These are phyloP conservation scores for Pteromalus puparum DNA, from an alignment of 1,140 invertebrate genomes.

Conservation along the genomic window DNA sequence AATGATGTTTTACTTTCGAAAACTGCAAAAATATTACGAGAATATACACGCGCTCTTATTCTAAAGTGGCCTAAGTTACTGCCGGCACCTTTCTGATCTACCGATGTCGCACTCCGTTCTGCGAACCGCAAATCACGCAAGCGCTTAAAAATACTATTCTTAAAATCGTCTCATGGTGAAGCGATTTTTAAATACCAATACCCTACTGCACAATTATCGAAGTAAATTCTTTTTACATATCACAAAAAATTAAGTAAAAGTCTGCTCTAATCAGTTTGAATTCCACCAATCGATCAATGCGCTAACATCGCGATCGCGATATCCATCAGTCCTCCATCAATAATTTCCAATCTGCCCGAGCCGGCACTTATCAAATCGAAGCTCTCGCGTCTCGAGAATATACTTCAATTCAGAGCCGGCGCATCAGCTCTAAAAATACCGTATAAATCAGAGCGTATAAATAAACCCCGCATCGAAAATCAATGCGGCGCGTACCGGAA, in stretches of 20 bases:
- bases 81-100: not conserved
- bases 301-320: too few species aligned
- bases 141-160: constrained; percentile 3
- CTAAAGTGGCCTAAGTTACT: not conserved
- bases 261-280: too few species aligned
- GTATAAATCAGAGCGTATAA: constrained; percentile 1
- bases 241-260: too few species aligned
- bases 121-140: not conserved
- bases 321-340: too few species aligned
- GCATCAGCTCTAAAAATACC: not conserved
- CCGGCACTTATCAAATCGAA: too few species aligned
- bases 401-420: not conserved
- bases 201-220: too few species aligned
- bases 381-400: too few species aligned
- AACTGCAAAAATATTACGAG: not conserved
- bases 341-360: too few species aligned
- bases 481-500: not conserved
- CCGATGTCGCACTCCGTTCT: constrained; percentile 24
- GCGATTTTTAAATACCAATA: too few species aligned
- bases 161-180: constrained; percentile 15
- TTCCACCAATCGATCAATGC: too few species aligned
- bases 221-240: too few species aligned
- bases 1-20: too few species aligned
- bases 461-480: not conserved
- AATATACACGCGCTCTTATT: not conserved